phyloP scores from a whole-genome alignment of 2,797 vertebrate species.

The Coccyzus lansbergi region DNA sequence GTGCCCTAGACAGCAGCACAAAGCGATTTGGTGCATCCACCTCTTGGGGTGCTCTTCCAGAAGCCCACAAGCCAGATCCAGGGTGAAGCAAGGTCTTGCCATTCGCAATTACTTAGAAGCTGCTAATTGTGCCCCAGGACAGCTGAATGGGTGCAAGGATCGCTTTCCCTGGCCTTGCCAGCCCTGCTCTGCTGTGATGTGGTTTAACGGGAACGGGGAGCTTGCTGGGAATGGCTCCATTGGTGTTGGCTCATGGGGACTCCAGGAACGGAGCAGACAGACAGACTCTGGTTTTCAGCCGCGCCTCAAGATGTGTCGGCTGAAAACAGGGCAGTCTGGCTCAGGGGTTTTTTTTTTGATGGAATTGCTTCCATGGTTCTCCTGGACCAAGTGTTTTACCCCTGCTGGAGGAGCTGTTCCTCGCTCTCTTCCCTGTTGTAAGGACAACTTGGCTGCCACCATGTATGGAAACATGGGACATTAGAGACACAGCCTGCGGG shows the following conservation, averaged over 20 bases:
- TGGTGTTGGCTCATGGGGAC: not conserved
- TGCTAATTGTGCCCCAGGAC: not conserved
- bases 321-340: not conserved
- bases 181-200: not conserved
- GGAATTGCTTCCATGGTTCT: not conserved
- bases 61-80: not conserved
- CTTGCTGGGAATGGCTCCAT: not conserved
- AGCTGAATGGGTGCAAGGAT: not conserved
- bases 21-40: accelerated
- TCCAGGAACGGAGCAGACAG: not conserved
- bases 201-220: not conserved
- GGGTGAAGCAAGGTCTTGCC: not conserved
- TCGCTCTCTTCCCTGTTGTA: not conserved
- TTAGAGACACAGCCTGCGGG: not conserved
- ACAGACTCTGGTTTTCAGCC: not conserved
- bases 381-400: not conserved
- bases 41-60: not conserved
- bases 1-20: not conserved
- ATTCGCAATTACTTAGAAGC: not conserved
- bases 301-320: not conserved
- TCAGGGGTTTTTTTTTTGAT: not conserved
- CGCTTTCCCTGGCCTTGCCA: not conserved
- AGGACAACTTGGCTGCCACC: not conserved
- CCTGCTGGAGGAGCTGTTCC: not conserved
- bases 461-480: not conserved